phyloP scores from a whole-genome alignment of 2,888 invertebrate genomes.

The Peribatodes rhomboidaria region DNA sequence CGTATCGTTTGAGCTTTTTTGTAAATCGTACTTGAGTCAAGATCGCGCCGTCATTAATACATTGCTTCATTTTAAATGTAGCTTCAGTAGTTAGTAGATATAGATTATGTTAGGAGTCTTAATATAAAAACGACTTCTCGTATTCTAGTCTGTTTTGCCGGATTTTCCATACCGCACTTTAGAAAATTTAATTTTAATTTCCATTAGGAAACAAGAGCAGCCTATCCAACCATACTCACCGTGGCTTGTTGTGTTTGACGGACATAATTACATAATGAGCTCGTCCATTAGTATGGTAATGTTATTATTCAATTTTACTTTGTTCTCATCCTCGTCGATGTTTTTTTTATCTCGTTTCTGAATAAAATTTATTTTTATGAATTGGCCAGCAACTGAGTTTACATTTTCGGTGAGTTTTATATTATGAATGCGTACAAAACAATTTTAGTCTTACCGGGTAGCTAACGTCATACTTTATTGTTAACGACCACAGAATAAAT shows the following conservation, averaged over 20 bases:
- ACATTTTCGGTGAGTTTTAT: background rate
- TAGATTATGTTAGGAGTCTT: too few relatives aligned
- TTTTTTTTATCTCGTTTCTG: conserved; percentile 8
- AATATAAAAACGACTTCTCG: background rate
- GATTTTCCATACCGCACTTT: background rate
- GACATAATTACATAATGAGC: conserved; percentile 13
- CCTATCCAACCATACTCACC: background rate
- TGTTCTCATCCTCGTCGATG: conserved; percentile 20
- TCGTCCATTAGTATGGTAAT: conserved; percentile 20
- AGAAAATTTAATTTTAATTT: conserved; percentile 11
- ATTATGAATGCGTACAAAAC: too few relatives aligned
- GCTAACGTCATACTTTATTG: too few relatives aligned
- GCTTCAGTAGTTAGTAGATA: too few relatives aligned
- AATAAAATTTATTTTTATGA: conserved; percentile 3
- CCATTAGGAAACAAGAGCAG: background rate
- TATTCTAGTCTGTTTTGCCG: background rate
- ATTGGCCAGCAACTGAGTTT: background rate
- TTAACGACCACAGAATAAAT: too few relatives aligned
- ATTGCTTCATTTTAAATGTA: too few relatives aligned
- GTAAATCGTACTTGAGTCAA: too few relatives aligned
- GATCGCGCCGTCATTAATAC: too few relatives aligned
- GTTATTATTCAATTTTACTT: conserved; percentile 20
- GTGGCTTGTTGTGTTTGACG: conserved; percentile 10
- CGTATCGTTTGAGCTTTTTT: too few relatives aligned
- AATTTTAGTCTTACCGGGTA: too few relatives aligned